Base-by-base conservation (phyloP, 1,140 invertebrate species). In the Meloidogyne hapla region DNA sequence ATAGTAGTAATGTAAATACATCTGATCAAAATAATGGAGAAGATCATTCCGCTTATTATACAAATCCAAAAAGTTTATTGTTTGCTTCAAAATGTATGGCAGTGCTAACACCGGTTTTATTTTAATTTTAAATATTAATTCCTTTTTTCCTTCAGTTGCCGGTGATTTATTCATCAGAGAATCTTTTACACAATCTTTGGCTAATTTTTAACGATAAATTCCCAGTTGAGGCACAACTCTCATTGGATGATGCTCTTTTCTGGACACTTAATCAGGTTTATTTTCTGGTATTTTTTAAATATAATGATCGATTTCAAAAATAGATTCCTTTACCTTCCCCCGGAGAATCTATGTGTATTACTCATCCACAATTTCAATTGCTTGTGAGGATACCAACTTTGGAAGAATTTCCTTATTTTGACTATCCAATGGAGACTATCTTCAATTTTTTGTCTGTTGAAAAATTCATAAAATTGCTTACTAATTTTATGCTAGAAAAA, bases 401-500 rank as follows among this genome's bases (percentile, higher is more conserved):
- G 9, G 89, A 91, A 78, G 95, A 98, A 88, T 88, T 98, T 83
- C 95, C 95, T 3, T 90, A 97, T 78, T 91, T 98, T 77, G 96
- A 99, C 87, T 98, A 95, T 88, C 91, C 94, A 0, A 87, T 98
- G 28, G 91, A 93, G 80, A 90, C 94, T 75, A 91, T 98, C 83
- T 96, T 98, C 86, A 74, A 74, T 40, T 66, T 80, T 61, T 68
- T 86, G 3, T 89, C 90, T 21, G 91, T 95, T 4, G 94, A 97
- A 79, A 93, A 92, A 87, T 91, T 96, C 38, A 90, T 99, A 45
- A 92, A 94, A 85, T 89, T 98, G n/a, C 94, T 97, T 85, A 94
- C 94, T 4, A 95, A 95, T 89, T 92, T 98, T 33, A 89, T 99
- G 15, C 88, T 99, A 10, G 96, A 99, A 89, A 94, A 98, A 89